These are phyloP conservation scores for Micromesistius poutassou DNA, from an alignment of 2,797 vertebrate species.

Conservation along the genomic window DNA sequence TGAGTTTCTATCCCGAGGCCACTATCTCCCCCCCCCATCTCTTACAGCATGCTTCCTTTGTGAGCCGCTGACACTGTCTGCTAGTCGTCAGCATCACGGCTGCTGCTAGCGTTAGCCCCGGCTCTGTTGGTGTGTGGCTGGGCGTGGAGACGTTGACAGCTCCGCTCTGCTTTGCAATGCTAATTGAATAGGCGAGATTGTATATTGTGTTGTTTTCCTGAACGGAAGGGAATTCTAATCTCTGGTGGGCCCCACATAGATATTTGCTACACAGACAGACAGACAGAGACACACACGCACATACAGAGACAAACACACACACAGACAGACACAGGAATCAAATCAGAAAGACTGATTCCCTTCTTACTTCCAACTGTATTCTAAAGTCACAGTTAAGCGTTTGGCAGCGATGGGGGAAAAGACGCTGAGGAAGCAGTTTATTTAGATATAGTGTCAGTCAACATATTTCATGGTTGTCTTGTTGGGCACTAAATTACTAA, in stretches of 20 bases:
- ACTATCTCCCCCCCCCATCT: conserved; percentile 4
- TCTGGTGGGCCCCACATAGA: conserved; percentile 18
- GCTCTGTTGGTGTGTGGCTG: conserved; percentile 12
- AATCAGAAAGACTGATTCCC: not conserved
- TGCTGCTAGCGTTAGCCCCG: not conserved
- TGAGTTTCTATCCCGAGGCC: conserved; percentile 32
- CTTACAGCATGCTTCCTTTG: conserved; percentile 30
- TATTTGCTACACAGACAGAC: not conserved
- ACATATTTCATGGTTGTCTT: not conserved
- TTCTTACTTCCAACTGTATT: not conserved
- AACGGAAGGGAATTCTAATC: conserved; percentile 20
- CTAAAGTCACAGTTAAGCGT: not conserved
- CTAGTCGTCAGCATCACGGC: not conserved
- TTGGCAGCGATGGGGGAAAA: not conserved
- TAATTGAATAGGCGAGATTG: conserved; percentile 34
- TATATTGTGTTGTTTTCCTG: conserved; percentile 21
- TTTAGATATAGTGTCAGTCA: not conserved
- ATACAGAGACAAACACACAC: not conserved
- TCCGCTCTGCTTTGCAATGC: conserved; percentile 29
- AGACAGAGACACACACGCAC: not conserved
- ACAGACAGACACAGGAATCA: too few species aligned
- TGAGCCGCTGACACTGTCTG: conserved; percentile 29
- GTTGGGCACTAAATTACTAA: not conserved
- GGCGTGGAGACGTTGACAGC: conserved; percentile 15
- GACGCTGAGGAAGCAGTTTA: not conserved